Evolutionary conservation across 1,140 invertebrate species (phyloP), one percentile per base, ranked within the genome.

Genomic region (Trichonephila inaurata): DNA sequence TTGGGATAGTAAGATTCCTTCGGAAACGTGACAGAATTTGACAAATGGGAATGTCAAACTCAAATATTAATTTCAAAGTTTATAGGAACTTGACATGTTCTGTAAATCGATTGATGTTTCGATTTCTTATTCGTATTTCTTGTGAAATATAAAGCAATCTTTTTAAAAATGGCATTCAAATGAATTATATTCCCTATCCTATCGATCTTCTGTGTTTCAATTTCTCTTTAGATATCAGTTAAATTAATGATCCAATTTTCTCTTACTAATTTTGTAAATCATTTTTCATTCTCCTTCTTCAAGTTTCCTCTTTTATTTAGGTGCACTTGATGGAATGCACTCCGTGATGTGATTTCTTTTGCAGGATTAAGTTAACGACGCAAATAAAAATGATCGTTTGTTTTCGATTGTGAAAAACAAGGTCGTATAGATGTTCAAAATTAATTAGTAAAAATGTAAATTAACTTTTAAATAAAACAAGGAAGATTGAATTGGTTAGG

Each of bases 11-110:
- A n/a, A 69, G 66, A 69, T 69, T 19, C 66, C 66, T 69, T 69
- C 66, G 66, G 8, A 69, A 24, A 69, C n/a, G 66, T 72, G 69
- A 72, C 24, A 72, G 12, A 28, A 72, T 16, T 72, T 72, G 24
- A 72, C 69, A 72, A 72, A 72, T 72, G 69, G n/a, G 24, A 28
- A 72, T 24, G 28, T 72, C 69, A 69, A 69, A 24, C 66, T 69
- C 66, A 28, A 72, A 72, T 72, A 72, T 72, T 72, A 72, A 72
- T 72, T 72, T 72, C 69, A 72, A 72, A 72, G 8, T 72, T 72
- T 72, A 33, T 28, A 72, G 24, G 69, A 72, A 72, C 69, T 72
- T 72, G 24, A 72, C 24, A 28, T 72, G 66, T 7, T 69, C 66
- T n/a, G 66, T 12, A 24, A 69, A 69, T 69, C 66, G 66, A 72